phyloP scores from a whole-genome alignment of 2,113 vertebrate genomes.

The Aix galericulata region DNA sequence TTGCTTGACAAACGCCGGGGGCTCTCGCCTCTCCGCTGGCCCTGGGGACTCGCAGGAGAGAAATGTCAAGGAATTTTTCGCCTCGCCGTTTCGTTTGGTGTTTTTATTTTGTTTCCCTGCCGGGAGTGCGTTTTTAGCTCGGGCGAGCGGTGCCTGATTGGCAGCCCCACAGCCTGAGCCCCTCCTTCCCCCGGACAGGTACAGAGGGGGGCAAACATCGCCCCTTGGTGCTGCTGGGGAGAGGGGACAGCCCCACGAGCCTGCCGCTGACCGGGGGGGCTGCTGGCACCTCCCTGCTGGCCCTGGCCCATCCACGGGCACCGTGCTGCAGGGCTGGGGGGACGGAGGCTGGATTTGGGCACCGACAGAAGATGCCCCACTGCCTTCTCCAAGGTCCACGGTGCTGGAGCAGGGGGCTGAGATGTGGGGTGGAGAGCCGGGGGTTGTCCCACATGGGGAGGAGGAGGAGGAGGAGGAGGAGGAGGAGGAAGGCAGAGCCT shows the following conservation, averaged over 20 bases:
- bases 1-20: slow-evolving; percentile 75
- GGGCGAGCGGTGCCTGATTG: slow-evolving; percentile 43
- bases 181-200: not conserved
- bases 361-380: not conserved
- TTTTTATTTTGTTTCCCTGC: slow-evolving; percentile 75
- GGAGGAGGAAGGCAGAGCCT: not conserved
- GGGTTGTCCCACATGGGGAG: not conserved
- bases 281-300: not conserved
- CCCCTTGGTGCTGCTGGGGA: not conserved
- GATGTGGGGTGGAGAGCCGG: not conserved
- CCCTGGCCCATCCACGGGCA: not conserved
- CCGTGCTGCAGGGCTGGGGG: not conserved
- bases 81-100: slow-evolving; percentile 75
- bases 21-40: slow-evolving; percentile 65
- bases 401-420: not conserved
- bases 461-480: not conserved
- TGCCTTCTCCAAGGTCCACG: not conserved
- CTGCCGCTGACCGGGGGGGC: not conserved
- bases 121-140: slow-evolving; percentile 67
- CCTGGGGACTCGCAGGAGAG: slow-evolving; percentile 63
- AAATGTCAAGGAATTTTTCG: slow-evolving; percentile 77
- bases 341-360: not conserved
- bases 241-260: not conserved
- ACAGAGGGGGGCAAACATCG: not conserved
- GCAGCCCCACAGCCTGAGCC: slow-evolving; percentile 24